phyloP scores from a whole-genome alignment of 2,888 invertebrate genomes.

The Saturnia japonica region DNA sequence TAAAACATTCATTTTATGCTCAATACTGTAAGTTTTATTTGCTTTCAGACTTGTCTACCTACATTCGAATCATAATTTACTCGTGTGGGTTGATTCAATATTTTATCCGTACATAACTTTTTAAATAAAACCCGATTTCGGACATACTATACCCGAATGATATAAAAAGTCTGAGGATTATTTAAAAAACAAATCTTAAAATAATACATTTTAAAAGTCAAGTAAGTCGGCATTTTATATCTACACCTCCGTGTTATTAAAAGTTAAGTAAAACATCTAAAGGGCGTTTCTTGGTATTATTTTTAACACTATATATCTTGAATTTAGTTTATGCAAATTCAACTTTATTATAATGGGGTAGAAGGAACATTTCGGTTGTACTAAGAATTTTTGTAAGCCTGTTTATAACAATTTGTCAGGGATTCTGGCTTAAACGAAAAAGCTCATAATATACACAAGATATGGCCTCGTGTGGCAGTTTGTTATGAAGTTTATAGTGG shows the following conservation, averaged over 20 bases:
- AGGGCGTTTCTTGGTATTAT: slow-evolving; percentile 55
- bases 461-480: slow-evolving; percentile 78
- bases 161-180: slow-evolving; percentile 22
- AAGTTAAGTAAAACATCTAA: slow-evolving; percentile 73
- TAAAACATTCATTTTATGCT: background rate
- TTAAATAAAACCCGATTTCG: slow-evolving; percentile 17
- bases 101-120: slow-evolving; percentile 5
- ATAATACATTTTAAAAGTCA: slow-evolving; percentile 59
- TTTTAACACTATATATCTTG: slow-evolving; percentile 42
- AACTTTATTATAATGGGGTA: slow-evolving; percentile 33
- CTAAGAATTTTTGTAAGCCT: slow-evolving; percentile 34
- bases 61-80: slow-evolving; percentile 18
- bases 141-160: slow-evolving; percentile 6
- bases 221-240: slow-evolving; percentile 63
- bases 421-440: slow-evolving; percentile 72
- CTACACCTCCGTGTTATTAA: slow-evolving; percentile 66
- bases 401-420: slow-evolving; percentile 35
- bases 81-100: slow-evolving; percentile 3
- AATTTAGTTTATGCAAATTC: slow-evolving; percentile 31
- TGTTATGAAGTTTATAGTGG: slow-evolving; percentile 80
- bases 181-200: slow-evolving; percentile 41
- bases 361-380: slow-evolving; percentile 34
- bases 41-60: background rate
- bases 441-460: slow-evolving; percentile 80
- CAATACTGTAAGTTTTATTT: slow-evolving; percentile 1